phyloP scores from a whole-genome alignment of 2,113 vertebrate species.

The Nyctibius bracteatus region DNA sequence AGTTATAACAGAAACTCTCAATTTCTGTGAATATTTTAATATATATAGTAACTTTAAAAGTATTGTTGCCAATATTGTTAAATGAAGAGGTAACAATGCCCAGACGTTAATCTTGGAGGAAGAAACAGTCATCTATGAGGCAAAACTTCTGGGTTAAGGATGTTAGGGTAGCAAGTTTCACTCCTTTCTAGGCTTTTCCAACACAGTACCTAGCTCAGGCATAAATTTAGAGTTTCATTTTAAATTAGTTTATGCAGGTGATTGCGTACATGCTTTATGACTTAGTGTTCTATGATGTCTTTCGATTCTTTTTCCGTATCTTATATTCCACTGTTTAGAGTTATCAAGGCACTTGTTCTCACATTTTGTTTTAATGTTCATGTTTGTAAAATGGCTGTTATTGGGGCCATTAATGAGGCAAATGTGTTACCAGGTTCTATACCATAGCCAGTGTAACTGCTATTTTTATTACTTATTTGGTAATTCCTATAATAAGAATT shows the following conservation, averaged over 20 bases:
- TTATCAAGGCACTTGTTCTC: not conserved
- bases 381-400: not conserved
- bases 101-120: not conserved
- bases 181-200: not conserved
- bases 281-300: not conserved
- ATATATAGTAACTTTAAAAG: not conserved
- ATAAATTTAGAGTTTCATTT: not conserved
- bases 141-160: not conserved
- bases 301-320: not conserved
- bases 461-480: not conserved
- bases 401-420: not conserved
- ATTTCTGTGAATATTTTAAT: not conserved
- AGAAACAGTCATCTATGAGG: not conserved
- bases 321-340: not conserved
- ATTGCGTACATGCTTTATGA: not conserved
- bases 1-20: not conserved
- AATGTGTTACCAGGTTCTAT: not conserved
- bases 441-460: not conserved
- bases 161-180: not conserved
- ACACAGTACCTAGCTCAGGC: not conserved
- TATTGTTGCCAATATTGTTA: not conserved
- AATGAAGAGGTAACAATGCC: not conserved
- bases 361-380: not conserved
- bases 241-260: not conserved
- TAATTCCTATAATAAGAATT: not conserved